phyloP scores from a whole-genome alignment of 2,113 vertebrate species.

The Tautogolabrus adspersus region DNA sequence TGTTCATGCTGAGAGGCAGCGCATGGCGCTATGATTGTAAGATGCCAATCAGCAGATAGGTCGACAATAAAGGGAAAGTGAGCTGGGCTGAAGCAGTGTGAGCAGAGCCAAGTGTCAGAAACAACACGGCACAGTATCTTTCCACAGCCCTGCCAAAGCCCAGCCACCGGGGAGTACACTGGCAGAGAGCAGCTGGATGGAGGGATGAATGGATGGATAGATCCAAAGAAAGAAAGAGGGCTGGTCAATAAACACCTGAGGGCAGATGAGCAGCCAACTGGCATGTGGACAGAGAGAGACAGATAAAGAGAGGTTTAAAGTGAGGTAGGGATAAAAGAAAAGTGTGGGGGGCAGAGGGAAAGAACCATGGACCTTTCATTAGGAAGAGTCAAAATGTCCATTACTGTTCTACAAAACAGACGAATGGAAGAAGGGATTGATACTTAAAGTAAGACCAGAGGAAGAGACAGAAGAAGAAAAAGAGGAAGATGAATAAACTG shows the following conservation, averaged over 20 bases:
- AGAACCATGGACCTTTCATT: conserved; percentile 3
- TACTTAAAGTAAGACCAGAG: not conserved
- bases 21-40: not conserved
- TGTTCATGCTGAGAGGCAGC: not conserved
- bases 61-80: conserved; percentile 37
- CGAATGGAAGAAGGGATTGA: not conserved
- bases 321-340: conserved; percentile 50
- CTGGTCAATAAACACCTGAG: conserved; percentile 79
- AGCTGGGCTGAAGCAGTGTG: conserved; percentile 33
- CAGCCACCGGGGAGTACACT: conserved; percentile 61
- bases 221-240: conserved; percentile 64
- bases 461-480: conserved; percentile 10
- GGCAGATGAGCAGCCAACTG: conserved; percentile 69
- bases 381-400: not conserved
- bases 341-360: conserved; percentile 21
- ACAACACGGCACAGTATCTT: conserved; percentile 66
- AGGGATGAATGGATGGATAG: conserved; percentile 43
- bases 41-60: conserved; percentile 13
- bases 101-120: conserved; percentile 62
- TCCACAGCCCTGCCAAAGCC: conserved; percentile 59
- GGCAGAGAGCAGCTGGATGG: conserved; percentile 64
- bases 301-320: conserved; percentile 39
- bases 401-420: conserved; percentile 2
- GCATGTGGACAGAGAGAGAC: conserved; percentile 48
- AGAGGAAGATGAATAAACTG: not conserved